Evolutionary conservation across 2,113 vertebrate genomes (phyloP).

Genomic region (Mirounga angustirostris): DNA sequence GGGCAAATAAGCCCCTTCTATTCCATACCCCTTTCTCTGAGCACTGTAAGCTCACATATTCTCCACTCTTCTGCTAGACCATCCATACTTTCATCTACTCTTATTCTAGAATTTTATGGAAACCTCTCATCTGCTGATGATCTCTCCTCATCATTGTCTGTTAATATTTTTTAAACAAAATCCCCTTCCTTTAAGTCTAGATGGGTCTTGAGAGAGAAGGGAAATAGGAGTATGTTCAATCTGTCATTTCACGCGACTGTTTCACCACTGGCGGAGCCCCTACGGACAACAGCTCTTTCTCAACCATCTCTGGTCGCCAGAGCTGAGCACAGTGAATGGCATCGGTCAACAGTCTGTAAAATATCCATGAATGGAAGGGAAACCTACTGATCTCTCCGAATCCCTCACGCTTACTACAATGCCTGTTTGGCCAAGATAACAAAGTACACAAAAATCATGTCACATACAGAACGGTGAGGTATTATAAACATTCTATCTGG

Average conservation of each 20-base stretch:
- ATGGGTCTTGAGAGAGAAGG: background rate
- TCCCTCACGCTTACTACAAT: background rate
- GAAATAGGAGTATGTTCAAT: background rate
- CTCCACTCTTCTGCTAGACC: too few species aligned
- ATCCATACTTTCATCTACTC: background rate
- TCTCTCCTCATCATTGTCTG: background rate
- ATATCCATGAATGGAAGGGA: background rate
- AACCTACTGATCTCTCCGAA: background rate
- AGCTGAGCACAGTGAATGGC: background rate
- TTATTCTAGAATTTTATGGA: slow-evolving; percentile 30
- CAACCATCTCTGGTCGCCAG: background rate
- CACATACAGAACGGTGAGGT: background rate
- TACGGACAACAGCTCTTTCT: slow-evolving; percentile 18
- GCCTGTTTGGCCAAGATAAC: background rate
- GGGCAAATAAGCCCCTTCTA: background rate
- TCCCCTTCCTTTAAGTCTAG: background rate
- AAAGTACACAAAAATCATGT: background rate
- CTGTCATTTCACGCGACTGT: background rate
- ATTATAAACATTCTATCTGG: background rate
- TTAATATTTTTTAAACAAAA: background rate
- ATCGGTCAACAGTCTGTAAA: background rate
- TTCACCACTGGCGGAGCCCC: background rate
- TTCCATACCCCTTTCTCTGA: background rate
- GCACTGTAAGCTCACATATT: background rate
- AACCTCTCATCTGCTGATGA: background rate